A percentile compares a stretch with the other conserved stretches of the same genome.
phyloP scores from a whole-genome alignment of 2,888 invertebrate genomes.

The Geophilus truncorum region DNA sequence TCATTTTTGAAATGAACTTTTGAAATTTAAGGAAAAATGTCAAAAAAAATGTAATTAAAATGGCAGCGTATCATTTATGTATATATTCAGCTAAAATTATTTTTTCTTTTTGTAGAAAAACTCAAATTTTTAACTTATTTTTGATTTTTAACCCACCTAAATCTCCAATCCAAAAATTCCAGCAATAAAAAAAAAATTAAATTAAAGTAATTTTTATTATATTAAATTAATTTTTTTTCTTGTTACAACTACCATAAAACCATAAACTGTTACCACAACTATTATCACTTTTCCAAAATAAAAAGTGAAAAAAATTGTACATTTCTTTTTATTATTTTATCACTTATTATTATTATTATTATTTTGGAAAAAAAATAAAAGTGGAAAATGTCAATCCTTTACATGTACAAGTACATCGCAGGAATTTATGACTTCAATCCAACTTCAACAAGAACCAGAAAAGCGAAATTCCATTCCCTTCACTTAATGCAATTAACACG shows the following conservation, averaged over 20 bases:
- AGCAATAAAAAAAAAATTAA: neutral
- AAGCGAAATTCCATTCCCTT: neutral
- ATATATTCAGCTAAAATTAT: neutral
- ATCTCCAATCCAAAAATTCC: neutral
- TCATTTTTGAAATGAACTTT: neutral
- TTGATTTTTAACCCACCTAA: too few species aligned
- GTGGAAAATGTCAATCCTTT: constrained; percentile 8
- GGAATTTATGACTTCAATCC: neutral
- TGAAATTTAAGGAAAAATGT: neutral
- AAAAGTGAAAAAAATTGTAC: neutral
- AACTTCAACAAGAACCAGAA: neutral
- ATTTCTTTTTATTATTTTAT: neutral
- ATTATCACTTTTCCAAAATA: neutral
- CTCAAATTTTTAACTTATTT: neutral
- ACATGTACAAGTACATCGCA: too few species aligned
- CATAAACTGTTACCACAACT: constrained; percentile 3
- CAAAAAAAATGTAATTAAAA: neutral
- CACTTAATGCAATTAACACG: constrained; percentile 25
- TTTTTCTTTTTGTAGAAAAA: neutral
- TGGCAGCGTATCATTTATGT: neutral
- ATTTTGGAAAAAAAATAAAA: neutral
- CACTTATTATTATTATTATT: neutral
- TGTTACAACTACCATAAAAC: neutral
- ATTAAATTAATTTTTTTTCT: neutral
- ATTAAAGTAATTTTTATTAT: neutral